Conservation (phyloP, 2,113 vertebrate genomes). For the Zosterops pallidus region DNA sequence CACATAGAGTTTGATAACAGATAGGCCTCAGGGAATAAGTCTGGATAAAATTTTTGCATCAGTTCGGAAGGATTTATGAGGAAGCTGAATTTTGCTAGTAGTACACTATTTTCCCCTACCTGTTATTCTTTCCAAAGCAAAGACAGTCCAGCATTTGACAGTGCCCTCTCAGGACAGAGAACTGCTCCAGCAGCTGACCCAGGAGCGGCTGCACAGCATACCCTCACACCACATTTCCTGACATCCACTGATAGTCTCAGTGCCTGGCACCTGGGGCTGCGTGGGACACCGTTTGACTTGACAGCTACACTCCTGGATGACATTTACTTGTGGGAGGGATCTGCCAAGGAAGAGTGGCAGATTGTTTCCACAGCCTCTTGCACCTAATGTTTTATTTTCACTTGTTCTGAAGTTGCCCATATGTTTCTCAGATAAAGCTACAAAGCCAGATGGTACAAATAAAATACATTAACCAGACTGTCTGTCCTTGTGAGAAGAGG, state of each 20-base stretch:
- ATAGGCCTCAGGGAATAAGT: not conserved
- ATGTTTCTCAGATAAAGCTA: not conserved
- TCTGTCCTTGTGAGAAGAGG: not conserved
- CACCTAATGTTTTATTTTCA: not conserved
- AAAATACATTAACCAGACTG: not conserved
- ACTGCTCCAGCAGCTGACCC: not conserved
- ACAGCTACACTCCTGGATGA: not conserved
- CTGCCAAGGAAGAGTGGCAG: not conserved
- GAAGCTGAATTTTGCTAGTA: not conserved
- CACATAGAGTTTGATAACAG: not conserved
- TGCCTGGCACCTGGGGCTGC: not conserved
- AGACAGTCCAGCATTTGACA: not conserved
- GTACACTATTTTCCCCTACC: not conserved
- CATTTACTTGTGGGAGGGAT: not conserved
- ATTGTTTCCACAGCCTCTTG: not conserved
- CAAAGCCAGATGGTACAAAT: not conserved
- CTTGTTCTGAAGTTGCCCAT: not conserved
- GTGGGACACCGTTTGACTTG: not conserved
- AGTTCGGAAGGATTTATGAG: not conserved
- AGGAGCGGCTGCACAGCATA: accelerated
- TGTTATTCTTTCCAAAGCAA: not conserved
- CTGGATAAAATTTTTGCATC: not conserved
- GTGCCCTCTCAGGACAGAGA: not conserved
- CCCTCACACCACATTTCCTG: not conserved
- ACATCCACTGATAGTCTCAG: accelerated